Evolutionary conservation across 2,797 vertebrate genomes (phyloP).

Genomic region (Oreochromis mossambicus): DNA sequence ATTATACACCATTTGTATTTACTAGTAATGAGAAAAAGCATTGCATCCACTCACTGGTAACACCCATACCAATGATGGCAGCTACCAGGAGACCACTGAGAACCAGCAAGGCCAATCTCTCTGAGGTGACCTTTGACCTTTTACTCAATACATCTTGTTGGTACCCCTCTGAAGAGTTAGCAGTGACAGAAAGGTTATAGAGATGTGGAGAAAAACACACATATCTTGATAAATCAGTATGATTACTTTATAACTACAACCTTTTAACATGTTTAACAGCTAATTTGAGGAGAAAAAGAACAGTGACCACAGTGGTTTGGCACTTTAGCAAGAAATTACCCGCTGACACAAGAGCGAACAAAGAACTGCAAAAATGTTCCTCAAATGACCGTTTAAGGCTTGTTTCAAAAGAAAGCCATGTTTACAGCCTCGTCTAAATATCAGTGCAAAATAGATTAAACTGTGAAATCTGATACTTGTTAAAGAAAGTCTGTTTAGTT

Average conservation of each 20-base stretch:
- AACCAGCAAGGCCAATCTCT: background rate
- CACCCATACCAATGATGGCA: background rate
- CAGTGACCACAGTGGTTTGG: background rate
- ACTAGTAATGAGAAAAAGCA: rapidly evolving
- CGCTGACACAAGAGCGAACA: background rate
- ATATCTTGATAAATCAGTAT: too few relatives aligned
- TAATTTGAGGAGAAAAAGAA: rapidly evolving
- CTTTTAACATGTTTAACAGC: too few relatives aligned
- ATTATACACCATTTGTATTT: background rate
- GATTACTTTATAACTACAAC: too few relatives aligned
- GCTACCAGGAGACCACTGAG: background rate
- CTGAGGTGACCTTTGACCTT: background rate
- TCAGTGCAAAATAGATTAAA: background rate
- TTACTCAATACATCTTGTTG: background rate
- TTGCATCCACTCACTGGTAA: background rate
- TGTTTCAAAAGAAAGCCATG: background rate
- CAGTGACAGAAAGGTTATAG: background rate
- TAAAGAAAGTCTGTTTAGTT: background rate
- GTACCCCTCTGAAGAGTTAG: background rate
- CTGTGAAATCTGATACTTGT: background rate
- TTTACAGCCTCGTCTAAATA: background rate
- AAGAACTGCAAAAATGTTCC: background rate
- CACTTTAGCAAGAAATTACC: background rate
- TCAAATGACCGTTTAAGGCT: background rate
- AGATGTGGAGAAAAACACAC: background rate